Conservation (phyloP, 2,797 vertebrate genomes). For the Myotis daubentonii region DNA sequence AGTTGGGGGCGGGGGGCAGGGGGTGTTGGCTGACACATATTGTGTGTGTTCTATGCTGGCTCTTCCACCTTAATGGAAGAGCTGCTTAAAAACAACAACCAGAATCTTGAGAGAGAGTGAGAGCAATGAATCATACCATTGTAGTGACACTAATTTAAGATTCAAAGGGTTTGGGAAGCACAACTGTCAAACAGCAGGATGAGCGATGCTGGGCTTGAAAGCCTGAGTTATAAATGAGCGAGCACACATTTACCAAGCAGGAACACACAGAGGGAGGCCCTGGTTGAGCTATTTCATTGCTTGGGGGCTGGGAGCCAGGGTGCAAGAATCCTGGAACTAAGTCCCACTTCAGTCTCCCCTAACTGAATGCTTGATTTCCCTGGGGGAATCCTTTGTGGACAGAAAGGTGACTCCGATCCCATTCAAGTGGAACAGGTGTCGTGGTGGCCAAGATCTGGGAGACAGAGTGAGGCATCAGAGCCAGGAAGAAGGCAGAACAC, state of each 20-base stretch:
- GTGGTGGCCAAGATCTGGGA: background rate
- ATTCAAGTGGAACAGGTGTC: background rate
- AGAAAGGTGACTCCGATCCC: background rate
- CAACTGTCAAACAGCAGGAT: slow-evolving; percentile 67
- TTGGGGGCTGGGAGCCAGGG: background rate
- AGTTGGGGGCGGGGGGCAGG: background rate
- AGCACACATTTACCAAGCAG: background rate
- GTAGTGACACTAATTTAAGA: slow-evolving; percentile 66
- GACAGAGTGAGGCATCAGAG: background rate
- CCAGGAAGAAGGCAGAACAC: background rate
- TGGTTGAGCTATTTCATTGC: background rate
- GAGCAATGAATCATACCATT: slow-evolving; percentile 70
- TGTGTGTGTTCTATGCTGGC: background rate
- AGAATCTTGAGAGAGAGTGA: background rate
- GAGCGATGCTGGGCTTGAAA: slow-evolving; percentile 32
- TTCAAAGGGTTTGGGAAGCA: slow-evolving; percentile 64
- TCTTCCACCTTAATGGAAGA: slow-evolving; percentile 63
- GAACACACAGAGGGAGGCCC: slow-evolving; percentile 37
- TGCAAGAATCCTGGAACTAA: background rate
- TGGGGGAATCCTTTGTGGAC: background rate
- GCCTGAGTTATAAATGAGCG: slow-evolving; percentile 37
- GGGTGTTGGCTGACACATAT: background rate
- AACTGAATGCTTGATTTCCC: background rate
- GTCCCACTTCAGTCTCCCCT: background rate
- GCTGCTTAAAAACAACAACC: slow-evolving; percentile 55